Evolutionary conservation across 2,113 vertebrate genomes (phyloP).

Genomic region (Microtus richardsoni): DNA sequence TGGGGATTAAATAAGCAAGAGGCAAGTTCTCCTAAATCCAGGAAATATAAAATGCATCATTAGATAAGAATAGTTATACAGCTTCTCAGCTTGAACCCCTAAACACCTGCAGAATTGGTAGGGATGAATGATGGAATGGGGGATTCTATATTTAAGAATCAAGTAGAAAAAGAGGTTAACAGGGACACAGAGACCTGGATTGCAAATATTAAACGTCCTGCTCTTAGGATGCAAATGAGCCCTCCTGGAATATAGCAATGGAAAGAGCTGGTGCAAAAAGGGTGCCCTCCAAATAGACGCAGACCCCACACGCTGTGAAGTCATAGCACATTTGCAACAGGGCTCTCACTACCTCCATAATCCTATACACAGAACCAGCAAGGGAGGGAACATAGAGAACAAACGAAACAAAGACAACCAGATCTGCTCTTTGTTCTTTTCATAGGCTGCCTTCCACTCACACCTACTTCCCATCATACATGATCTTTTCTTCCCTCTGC

Average conservation of each 20-base stretch:
- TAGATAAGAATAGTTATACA: slow-evolving; percentile 52
- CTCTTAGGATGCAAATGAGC: slow-evolving; percentile 17
- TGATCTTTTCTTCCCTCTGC: slow-evolving; percentile 8
- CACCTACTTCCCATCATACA: not conserved
- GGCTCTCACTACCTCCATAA: slow-evolving; percentile 51
- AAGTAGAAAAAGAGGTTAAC: slow-evolving; percentile 1
- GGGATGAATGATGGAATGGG: not conserved
- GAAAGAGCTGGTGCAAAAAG: slow-evolving; percentile 3
- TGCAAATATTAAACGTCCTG: slow-evolving; percentile 7
- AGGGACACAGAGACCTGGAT: not conserved
- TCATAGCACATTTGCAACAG: slow-evolving; percentile 10
- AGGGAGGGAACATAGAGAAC: slow-evolving; percentile 73
- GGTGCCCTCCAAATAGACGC: slow-evolving; percentile 19
- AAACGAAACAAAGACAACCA: slow-evolving; percentile 59
- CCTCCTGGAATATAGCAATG: not conserved
- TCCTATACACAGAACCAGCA: not conserved
- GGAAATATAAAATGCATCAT: slow-evolving; percentile 65
- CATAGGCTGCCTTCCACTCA: not conserved
- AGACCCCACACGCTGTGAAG: slow-evolving; percentile 62
- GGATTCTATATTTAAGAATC: not conserved
- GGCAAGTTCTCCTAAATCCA: slow-evolving; percentile 61
- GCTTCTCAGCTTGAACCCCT: slow-evolving; percentile 7
- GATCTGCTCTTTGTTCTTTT: slow-evolving; percentile 78
- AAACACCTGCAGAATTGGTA: slow-evolving; percentile 18
- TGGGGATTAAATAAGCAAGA: slow-evolving; percentile 43